Conservation (phyloP, 2,797 vertebrate genomes). For the Enteromius paludinosus region DNA sequence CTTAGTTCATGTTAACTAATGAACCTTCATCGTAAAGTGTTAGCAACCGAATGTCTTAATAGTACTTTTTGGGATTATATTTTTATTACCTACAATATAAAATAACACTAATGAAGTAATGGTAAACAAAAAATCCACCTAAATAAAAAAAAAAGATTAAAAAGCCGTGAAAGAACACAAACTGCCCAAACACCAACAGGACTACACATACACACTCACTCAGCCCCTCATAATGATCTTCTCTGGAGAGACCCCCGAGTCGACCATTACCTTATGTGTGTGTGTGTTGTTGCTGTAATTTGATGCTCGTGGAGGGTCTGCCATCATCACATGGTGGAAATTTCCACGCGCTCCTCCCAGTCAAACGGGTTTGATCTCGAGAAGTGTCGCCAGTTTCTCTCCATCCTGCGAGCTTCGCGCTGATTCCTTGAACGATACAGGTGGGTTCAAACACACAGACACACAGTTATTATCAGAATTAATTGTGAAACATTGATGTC, state of each 20-base stretch:
- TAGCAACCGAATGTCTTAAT: not conserved
- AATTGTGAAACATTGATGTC: not conserved
- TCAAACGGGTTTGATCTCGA: slow-evolving; percentile 78
- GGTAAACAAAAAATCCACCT: too few relatives aligned
- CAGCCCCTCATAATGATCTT: not conserved
- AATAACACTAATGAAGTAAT: not conserved
- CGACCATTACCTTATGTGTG: not conserved
- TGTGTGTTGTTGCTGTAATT: slow-evolving; percentile 69
- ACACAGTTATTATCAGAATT: slow-evolving; percentile 1
- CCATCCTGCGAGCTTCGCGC: slow-evolving; percentile 6
- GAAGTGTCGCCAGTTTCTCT: slow-evolving; percentile 26
- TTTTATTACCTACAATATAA: not conserved
- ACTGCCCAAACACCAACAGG: too few relatives aligned
- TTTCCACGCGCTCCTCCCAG: slow-evolving; percentile 79
- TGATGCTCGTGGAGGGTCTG: slow-evolving; percentile 71
- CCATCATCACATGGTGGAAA: slow-evolving; percentile 82
- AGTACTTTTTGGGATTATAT: not conserved
- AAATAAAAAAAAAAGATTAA: not conserved
- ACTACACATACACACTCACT: not conserved
- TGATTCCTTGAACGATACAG: slow-evolving; percentile 4
- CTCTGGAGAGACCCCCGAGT: not conserved
- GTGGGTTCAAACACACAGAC: slow-evolving; percentile 37
- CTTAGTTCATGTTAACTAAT: too few relatives aligned
- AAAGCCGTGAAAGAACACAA: not conserved
- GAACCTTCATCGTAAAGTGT: too few relatives aligned